These are phyloP conservation scores for Camelus bactrianus DNA, from an alignment of 2,113 vertebrate genomes.

Conservation along the genomic window DNA sequence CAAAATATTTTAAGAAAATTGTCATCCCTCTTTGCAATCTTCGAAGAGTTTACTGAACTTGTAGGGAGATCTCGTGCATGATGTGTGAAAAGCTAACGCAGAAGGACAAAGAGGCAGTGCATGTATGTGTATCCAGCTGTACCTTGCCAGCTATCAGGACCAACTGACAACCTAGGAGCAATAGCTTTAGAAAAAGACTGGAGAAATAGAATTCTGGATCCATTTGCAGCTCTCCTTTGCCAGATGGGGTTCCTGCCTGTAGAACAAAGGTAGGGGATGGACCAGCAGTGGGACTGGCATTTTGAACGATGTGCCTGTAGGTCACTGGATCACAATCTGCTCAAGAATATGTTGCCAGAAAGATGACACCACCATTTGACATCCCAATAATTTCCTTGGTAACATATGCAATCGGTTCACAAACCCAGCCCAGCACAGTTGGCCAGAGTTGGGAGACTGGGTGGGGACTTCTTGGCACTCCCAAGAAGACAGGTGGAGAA, in stretches of 20 bases:
- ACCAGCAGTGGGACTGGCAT: slow-evolving; percentile 49
- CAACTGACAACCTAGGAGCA: background rate
- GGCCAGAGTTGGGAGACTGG: slow-evolving; percentile 44
- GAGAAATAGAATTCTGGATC: background rate
- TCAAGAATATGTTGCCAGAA: slow-evolving; percentile 72
- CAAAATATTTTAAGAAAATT: slow-evolving; percentile 20
- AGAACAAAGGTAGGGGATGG: slow-evolving; percentile 19
- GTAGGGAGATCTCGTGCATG: background rate
- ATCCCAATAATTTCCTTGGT: slow-evolving; percentile 81
- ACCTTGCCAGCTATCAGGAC: background rate
- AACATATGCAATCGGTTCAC: slow-evolving; percentile 80
- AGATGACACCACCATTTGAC: slow-evolving; percentile 79
- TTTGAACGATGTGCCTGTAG: slow-evolving; percentile 36
- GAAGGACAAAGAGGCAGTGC: background rate
- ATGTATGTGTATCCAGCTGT: background rate
- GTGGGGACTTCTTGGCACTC: slow-evolving; percentile 56
- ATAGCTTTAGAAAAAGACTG: background rate
- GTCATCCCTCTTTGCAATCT: background rate
- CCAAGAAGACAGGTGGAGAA: slow-evolving; percentile 70
- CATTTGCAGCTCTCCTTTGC: background rate
- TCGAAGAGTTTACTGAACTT: background rate
- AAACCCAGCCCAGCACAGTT: slow-evolving; percentile 73
- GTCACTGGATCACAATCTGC: slow-evolving; percentile 75
- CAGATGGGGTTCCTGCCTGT: slow-evolving; percentile 64
- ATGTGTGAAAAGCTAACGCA: background rate